These are phyloP conservation scores for Parnassius smintheus DNA, from an alignment of 2,888 invertebrate species.

Conservation along the genomic window DNA sequence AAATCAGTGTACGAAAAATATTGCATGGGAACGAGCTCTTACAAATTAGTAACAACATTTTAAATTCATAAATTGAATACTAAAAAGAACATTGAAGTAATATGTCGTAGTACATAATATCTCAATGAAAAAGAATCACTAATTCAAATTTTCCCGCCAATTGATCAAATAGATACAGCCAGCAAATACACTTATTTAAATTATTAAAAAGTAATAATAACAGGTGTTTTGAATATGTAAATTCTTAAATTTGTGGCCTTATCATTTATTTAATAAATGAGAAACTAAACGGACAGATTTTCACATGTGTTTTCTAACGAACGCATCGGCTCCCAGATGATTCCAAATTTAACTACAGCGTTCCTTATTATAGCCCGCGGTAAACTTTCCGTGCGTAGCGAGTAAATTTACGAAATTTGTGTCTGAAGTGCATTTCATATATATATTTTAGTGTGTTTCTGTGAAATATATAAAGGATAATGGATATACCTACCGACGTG, in stretches of 20 bases:
- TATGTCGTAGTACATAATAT: background rate
- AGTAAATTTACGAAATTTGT: conserved; percentile 51
- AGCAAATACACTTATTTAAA: background rate
- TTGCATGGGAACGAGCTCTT: too few relatives aligned
- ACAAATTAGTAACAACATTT: too few relatives aligned
- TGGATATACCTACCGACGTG: conserved; percentile 89
- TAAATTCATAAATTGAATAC: too few relatives aligned
- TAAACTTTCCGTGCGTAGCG: conserved; percentile 57
- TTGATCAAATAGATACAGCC: background rate
- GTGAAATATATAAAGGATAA: conserved; percentile 45
- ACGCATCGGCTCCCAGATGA: conserved; percentile 58
- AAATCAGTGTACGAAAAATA: too few relatives aligned
- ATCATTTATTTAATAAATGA: background rate
- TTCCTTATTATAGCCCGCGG: conserved; percentile 56
- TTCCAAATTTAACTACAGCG: conserved; percentile 78
- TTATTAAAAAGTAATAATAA: conserved; percentile 8
- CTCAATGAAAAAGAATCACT: background rate
- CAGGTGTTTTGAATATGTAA: background rate
- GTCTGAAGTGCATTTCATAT: conserved; percentile 37
- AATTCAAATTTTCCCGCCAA: conserved; percentile 15
- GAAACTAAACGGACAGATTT: background rate
- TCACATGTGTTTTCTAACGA: background rate
- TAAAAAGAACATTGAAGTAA: too few relatives aligned
- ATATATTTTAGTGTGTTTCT: conserved; percentile 42
- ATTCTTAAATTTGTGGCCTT: background rate